Conservation (phyloP, 2,113 vertebrate genomes). For the Puntigrus tetrazona region DNA sequence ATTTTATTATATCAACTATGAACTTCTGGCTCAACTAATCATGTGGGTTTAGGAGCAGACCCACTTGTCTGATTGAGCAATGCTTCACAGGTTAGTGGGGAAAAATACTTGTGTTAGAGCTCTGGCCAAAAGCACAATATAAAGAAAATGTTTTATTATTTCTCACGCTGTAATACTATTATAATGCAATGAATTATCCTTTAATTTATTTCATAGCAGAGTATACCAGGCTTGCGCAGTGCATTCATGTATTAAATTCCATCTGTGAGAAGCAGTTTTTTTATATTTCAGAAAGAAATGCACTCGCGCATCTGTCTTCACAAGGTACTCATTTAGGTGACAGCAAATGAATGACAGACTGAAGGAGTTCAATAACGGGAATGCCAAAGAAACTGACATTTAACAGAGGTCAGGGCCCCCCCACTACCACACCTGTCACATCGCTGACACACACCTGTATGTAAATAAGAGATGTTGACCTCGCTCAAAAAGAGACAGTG, state of each 20-base stretch:
- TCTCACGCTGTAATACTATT: neutral
- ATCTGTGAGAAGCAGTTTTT: neutral
- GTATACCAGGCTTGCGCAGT: neutral
- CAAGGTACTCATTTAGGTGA: constrained; percentile 6
- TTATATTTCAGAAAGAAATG: neutral
- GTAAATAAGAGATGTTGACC: constrained; percentile 43
- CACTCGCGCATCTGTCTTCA: neutral
- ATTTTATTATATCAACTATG: neutral
- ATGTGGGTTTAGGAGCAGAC: neutral
- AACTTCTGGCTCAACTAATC: neutral
- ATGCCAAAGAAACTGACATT: neutral
- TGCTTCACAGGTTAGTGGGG: neutral
- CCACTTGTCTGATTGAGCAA: neutral
- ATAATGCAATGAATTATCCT: neutral
- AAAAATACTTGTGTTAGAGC: neutral
- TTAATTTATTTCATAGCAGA: neutral
- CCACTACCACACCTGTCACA: neutral
- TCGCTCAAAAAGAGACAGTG: constrained; percentile 29
- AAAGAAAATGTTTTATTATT: neutral
- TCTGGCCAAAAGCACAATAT: neutral
- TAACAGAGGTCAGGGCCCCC: neutral
- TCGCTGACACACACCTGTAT: constrained; percentile 28
- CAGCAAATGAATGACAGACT: neutral
- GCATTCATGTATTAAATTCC: neutral
- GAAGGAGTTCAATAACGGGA: constrained; percentile 18